Conservation (phyloP, 2,113 vertebrate species). For the Alosa alosa region DNA sequence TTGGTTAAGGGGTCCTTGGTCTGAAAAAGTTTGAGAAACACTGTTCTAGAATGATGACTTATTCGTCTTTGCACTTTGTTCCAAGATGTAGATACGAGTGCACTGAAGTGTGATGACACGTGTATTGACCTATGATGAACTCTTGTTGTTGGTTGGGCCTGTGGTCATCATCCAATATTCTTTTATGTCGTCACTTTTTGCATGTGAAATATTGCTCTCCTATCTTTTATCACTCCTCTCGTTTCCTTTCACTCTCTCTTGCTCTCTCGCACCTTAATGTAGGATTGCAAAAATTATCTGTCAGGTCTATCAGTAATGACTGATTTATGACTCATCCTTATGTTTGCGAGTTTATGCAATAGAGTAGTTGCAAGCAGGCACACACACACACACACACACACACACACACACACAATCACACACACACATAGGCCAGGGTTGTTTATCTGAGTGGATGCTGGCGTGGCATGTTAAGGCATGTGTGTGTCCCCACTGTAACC, state of each 20-base stretch:
- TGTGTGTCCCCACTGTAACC: background rate
- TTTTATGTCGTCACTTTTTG: background rate
- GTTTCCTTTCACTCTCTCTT: background rate
- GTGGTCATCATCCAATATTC: background rate
- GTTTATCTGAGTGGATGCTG: background rate
- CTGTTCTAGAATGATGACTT: no score
- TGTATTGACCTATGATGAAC: background rate
- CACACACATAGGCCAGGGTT: background rate
- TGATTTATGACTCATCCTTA: background rate
- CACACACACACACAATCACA: conserved; percentile 24
- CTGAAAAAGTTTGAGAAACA: no score
- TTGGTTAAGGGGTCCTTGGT: no score
- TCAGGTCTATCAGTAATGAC: background rate
- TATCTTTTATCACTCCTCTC: background rate
- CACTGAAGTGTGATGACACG: background rate
- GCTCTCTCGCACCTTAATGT: background rate
- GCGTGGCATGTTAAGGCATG: background rate
- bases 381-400: conserved; percentile 21
- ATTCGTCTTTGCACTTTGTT: background rate
- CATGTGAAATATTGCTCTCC: background rate
- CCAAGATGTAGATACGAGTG: background rate
- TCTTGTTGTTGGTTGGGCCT: background rate
- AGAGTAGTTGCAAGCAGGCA: background rate
- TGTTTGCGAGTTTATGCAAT: background rate
- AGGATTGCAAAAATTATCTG: background rate